These are phyloP conservation scores for Hiodon alosoides DNA, from an alignment of 2,113 vertebrate genomes.

Conservation along the genomic window DNA sequence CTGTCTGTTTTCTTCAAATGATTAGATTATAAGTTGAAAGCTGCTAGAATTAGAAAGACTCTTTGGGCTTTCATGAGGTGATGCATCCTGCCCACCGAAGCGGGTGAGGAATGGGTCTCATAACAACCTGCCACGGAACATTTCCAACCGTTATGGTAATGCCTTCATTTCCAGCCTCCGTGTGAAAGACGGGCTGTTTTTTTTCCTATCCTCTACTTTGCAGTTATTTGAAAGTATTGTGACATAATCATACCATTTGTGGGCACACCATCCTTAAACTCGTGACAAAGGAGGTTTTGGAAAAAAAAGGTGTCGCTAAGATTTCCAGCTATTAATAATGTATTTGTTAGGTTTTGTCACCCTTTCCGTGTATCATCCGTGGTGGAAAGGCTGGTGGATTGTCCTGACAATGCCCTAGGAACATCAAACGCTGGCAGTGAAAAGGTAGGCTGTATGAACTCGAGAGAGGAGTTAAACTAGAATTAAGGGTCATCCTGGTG, in stretches of 20 bases:
- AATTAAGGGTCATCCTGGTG: constrained; percentile 51
- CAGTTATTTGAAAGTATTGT: constrained; percentile 34
- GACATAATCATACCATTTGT: constrained; percentile 26
- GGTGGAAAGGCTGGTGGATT: constrained; percentile 24
- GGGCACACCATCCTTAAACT: too few relatives aligned
- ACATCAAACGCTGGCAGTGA: constrained; percentile 32
- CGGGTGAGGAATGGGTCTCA: constrained; percentile 52
- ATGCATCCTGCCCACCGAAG: constrained; percentile 42
- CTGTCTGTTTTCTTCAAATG: constrained; percentile 39
- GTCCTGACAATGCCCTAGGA: constrained; percentile 17
- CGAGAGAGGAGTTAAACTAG: constrained; percentile 48
- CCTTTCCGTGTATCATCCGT: neutral
- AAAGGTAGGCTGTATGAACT: constrained; percentile 32
- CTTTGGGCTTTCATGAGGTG: constrained; percentile 57
- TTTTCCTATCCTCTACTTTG: constrained; percentile 10
- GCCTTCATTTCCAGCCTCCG: constrained; percentile 24
- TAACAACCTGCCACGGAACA: constrained; percentile 49
- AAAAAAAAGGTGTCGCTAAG: too few relatives aligned
- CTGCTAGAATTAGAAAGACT: constrained; percentile 52
- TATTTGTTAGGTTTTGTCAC: constrained; percentile 11
- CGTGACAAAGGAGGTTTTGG: too few relatives aligned
- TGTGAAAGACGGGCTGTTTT: constrained; percentile 33
- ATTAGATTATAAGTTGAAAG: constrained; percentile 34
- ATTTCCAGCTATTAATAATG: neutral
- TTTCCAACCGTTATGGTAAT: constrained; percentile 54